A percentile compares a stretch with the other conserved stretches of the same genome.
Conservation (phyloP, 1,140 invertebrate species). For the Cardiocondyla obscurior region DNA sequence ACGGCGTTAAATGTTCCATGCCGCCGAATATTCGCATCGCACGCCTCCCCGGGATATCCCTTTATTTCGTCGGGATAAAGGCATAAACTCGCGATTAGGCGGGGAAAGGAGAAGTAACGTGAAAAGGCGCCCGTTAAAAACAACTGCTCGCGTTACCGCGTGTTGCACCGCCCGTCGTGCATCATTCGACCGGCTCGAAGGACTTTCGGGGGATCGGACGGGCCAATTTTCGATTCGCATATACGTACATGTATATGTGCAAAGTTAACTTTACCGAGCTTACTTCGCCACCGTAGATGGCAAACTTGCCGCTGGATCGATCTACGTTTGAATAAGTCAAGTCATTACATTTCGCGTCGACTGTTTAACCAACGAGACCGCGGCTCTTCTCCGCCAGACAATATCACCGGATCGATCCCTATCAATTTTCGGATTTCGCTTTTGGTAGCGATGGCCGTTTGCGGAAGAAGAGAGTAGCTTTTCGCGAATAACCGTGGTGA, state of each 20-base stretch:
- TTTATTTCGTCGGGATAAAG: slow-evolving; percentile 58
- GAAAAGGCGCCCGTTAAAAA: slow-evolving; percentile 56
- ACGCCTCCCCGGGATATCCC: slow-evolving; percentile 44
- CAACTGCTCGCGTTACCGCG: background rate
- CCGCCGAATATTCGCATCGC: slow-evolving; percentile 63
- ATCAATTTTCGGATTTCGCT: slow-evolving; percentile 35
- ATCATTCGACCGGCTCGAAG: background rate
- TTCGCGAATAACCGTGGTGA: slow-evolving; percentile 7
- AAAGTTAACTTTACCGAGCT: background rate
- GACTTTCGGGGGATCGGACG: background rate
- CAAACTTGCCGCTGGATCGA: background rate
- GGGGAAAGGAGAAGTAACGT: background rate
- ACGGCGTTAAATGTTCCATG: slow-evolving; percentile 70
- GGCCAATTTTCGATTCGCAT: too few relatives aligned
- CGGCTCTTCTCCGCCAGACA: background rate
- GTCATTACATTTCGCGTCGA: background rate
- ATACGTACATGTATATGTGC: too few relatives aligned
- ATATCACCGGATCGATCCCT: slow-evolving; percentile 2
- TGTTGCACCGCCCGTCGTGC: background rate
- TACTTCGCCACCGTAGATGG: background rate
- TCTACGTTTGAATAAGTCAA: background rate
- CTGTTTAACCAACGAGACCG: slow-evolving; percentile 17
- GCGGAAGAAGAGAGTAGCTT: background rate
- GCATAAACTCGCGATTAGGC: slow-evolving; percentile 68
- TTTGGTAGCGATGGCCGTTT: background rate